These are phyloP conservation scores for Rhea pennata DNA, from an alignment of 2,113 vertebrate species.

Conservation along the genomic window DNA sequence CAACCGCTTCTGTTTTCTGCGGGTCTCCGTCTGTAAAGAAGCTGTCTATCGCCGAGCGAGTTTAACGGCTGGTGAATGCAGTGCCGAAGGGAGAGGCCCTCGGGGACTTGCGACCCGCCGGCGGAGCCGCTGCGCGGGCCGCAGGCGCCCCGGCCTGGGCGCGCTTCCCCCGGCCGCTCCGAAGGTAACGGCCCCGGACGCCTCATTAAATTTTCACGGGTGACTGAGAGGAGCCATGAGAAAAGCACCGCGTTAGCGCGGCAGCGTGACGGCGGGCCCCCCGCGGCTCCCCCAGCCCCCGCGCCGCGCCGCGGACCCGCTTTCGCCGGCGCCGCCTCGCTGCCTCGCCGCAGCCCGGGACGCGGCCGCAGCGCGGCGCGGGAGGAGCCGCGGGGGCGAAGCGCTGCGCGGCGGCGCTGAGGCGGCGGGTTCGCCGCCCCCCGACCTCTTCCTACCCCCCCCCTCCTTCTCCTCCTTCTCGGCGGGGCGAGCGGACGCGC, in stretches of 20 bases:
- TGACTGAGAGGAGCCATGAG: slow-evolving; percentile 72
- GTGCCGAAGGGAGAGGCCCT: slow-evolving; percentile 71
- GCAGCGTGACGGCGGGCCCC: neutral
- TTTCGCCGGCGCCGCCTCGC: neutral
- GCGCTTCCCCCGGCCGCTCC: slow-evolving; percentile 80
- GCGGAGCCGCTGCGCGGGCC: slow-evolving; percentile 69
- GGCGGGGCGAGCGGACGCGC: neutral
- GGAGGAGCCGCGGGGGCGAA: neutral
- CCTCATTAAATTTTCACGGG: slow-evolving; percentile 84
- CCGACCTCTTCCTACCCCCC: no score
- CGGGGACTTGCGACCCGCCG: slow-evolving; percentile 69
- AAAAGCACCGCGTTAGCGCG: slow-evolving; percentile 40
- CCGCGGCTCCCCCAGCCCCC: neutral
- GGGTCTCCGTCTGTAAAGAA: slow-evolving; percentile 72
- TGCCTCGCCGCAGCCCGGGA: neutral
- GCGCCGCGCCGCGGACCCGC: neutral
- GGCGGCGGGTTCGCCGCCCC: no score
- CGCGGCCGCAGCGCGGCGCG: neutral
- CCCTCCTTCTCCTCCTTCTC: no score
- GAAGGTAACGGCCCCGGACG: slow-evolving; percentile 78
- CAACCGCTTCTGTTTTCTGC: slow-evolving; percentile 57
- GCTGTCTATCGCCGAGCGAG: slow-evolving; percentile 78
- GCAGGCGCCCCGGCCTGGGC: slow-evolving; percentile 79
- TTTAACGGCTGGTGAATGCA: slow-evolving; percentile 83
- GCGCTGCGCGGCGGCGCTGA: no score